A percentile compares a stretch with the other conserved stretches of the same genome.
Evolutionary conservation across 2,113 vertebrate genomes (phyloP).

Genomic region (Rafetus swinhoei): DNA sequence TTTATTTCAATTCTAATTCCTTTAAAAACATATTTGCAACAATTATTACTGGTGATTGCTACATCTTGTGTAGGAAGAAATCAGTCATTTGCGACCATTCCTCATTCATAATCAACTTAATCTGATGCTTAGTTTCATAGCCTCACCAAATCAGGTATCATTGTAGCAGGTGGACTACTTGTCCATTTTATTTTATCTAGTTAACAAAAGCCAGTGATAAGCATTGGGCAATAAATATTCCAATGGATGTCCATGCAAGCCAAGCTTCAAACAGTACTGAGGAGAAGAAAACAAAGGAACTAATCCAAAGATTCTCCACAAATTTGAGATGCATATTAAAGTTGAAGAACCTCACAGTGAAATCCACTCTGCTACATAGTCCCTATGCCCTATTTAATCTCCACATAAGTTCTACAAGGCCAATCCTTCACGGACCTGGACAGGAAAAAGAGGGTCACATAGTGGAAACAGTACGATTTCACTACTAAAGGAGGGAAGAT

Average conservation of each 20-base stretch:
- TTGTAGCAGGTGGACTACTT: not conserved
- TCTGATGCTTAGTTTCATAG: not conserved
- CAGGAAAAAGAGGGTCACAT: not conserved
- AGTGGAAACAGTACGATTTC: not conserved
- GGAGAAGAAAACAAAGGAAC: not conserved
- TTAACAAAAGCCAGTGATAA: not conserved
- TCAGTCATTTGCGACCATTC: not conserved
- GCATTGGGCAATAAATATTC: not conserved
- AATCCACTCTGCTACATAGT: not conserved
- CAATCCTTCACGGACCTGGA: not conserved
- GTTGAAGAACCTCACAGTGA: not conserved
- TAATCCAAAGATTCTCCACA: not conserved
- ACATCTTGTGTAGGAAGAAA: not conserved
- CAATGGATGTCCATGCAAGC: not conserved
- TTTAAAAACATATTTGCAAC: slow-evolving; percentile 45
- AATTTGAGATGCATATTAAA: not conserved
- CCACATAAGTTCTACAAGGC: not conserved
- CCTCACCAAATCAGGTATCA: not conserved
- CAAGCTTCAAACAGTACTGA: not conserved
- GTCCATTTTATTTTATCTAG: not conserved
- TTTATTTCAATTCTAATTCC: slow-evolving; percentile 41
- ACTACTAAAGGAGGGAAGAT: not conserved
- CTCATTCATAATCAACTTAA: not conserved
- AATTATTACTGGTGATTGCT: slow-evolving; percentile 28
- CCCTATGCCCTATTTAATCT: not conserved